phyloP scores from a whole-genome alignment of 1,140 invertebrate genomes.

The Drosophila navojoa region DNA sequence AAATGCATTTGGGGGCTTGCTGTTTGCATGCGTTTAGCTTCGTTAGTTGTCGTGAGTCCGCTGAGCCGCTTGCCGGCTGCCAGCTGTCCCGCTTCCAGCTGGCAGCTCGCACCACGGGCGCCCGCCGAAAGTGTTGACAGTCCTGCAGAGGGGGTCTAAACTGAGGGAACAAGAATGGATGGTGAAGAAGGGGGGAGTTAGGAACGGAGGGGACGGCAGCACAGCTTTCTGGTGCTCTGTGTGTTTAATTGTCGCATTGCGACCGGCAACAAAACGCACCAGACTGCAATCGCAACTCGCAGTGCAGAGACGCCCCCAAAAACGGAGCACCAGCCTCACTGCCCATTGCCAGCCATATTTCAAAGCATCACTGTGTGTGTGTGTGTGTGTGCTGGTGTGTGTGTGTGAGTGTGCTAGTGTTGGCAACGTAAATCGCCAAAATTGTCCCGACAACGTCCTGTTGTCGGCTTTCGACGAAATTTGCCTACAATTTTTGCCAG shows the following conservation, averaged over 20 bases:
- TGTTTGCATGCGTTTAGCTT: conserved; percentile 71
- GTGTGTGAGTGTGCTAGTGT: conserved; percentile 22
- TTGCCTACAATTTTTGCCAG: conserved; percentile 61
- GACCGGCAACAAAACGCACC: conserved; percentile 40
- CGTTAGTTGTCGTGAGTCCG: conserved; percentile 62
- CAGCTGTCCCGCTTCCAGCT: conserved; percentile 34
- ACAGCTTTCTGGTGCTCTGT: conserved; percentile 23
- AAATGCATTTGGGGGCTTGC: conserved; percentile 60
- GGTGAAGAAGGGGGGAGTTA: too few species aligned
- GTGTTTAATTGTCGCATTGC: conserved; percentile 70
- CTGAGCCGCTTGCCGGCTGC: conserved; percentile 54
- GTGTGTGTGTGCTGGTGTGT: conserved; percentile 18
- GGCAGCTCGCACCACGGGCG: conserved; percentile 29
- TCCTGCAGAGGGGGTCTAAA: neutral
- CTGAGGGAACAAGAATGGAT: too few species aligned
- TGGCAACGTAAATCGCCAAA: conserved; percentile 66
- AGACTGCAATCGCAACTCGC: conserved; percentile 38
- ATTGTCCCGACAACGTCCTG: conserved; percentile 47
- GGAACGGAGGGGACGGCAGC: too few species aligned
- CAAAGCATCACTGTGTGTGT: conserved; percentile 27
- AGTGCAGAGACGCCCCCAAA: conserved; percentile 33
- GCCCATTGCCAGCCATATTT: conserved; percentile 58
- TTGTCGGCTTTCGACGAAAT: conserved; percentile 69
- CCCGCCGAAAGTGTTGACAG: conserved; percentile 42
- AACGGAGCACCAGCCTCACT: neutral